Percentiles rank a stretch among this genome's conserved stretches.
phyloP scores from a whole-genome alignment of 2,888 invertebrate species.

The Lasioglossum malachurum region DNA sequence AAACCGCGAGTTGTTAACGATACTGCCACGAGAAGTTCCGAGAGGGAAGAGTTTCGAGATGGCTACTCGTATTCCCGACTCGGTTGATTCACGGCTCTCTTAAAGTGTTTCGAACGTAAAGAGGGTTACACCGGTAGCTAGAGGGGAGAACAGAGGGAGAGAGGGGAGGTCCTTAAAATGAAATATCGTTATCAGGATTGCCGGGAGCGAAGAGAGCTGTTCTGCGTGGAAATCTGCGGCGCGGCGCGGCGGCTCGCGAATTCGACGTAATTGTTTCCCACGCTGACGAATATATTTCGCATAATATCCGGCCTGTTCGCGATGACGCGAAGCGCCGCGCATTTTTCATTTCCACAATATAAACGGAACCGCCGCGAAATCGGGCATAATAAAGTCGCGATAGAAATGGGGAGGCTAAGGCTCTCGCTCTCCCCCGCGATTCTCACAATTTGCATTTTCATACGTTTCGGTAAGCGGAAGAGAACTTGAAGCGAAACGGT shows the following conservation, averaged over 20 bases:
- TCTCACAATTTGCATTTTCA: constrained; percentile 64
- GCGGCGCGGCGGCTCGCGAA: neutral
- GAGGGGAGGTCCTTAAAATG: constrained; percentile 29
- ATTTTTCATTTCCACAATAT: constrained; percentile 64
- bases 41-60: constrained; percentile 31
- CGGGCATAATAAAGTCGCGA: constrained; percentile 58
- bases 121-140: constrained; percentile 27
- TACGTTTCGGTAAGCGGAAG: constrained; percentile 34
- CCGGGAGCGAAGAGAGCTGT: neutral
- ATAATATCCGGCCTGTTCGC: constrained; percentile 22
- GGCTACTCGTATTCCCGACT: constrained; percentile 55
- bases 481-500: neutral
- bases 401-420: constrained; percentile 35
- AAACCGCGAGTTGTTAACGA: constrained; percentile 44
- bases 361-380: constrained; percentile 45
- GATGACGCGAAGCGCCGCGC: constrained; percentile 20
- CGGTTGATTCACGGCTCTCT: constrained; percentile 53
- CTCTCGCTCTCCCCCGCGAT: constrained; percentile 41
- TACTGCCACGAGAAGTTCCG: constrained; percentile 29
- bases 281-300: constrained; percentile 49
- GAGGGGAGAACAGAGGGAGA: neutral
- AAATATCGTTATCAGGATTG: constrained; percentile 47
- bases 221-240: neutral
- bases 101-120: constrained; percentile 54
- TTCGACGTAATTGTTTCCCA: constrained; percentile 43